phyloP scores from a whole-genome alignment of 2,797 vertebrate genomes.

The Microtus californicus region DNA sequence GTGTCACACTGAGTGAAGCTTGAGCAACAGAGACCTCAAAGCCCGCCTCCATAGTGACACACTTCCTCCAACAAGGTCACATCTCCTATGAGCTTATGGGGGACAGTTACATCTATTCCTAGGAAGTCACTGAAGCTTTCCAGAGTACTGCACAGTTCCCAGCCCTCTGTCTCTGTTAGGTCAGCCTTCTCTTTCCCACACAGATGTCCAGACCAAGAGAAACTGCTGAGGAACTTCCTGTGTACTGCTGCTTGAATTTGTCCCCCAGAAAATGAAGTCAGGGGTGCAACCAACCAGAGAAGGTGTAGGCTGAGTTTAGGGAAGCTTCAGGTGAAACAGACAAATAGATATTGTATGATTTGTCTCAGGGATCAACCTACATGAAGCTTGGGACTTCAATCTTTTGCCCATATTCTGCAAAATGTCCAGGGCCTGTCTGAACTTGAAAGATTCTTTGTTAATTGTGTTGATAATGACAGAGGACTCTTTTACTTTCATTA shows the following conservation, averaged over 20 bases:
- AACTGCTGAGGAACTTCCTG: background rate
- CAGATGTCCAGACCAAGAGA: background rate
- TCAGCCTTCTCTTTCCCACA: background rate
- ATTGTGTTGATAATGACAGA: background rate
- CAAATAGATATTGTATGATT: background rate
- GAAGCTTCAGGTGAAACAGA: slow-evolving; percentile 6
- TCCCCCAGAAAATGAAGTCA: background rate
- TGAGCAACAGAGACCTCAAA: background rate
- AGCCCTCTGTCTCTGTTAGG: background rate
- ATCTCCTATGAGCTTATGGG: background rate
- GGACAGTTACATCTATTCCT: background rate
- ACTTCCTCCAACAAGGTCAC: background rate
- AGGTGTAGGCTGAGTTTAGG: background rate
- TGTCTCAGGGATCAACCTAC: background rate
- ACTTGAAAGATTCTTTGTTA: background rate
- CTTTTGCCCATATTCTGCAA: background rate
- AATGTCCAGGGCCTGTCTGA: background rate
- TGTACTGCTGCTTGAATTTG: background rate
- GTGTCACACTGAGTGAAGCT: background rate
- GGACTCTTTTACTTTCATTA: background rate
- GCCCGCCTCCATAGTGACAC: background rate
- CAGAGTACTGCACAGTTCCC: background rate
- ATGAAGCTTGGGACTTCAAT: background rate
- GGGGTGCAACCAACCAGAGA: background rate
- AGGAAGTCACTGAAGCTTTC: background rate